Evolutionary conservation across 2,113 vertebrate species (phyloP), one percentile per base, ranked within the genome.

Genomic region (Ivindomyrus marchei): DNA sequence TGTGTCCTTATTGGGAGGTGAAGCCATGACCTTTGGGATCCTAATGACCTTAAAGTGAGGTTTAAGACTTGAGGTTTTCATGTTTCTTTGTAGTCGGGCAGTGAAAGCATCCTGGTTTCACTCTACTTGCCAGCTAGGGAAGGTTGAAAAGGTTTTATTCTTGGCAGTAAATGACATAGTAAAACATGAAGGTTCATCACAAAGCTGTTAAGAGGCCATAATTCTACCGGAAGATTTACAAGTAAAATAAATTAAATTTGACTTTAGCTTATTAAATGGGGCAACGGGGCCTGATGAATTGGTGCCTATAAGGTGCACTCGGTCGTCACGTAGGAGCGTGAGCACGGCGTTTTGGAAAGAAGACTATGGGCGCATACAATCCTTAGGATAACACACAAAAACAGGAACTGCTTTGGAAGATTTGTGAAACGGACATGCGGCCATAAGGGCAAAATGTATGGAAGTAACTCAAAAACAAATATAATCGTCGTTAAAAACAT

Each of bases 201-300:
- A 86, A 49, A 86, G 84, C 24, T 49, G 45, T 47, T 49, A 27
- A 86, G 84, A 6, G 84, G n/a, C 84, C 21, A 86, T 86, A 50
- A 86, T 13, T 86, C 45, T 50, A 86, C 11, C 8, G 5, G 47
- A 50, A 86, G 42, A 50, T 86, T 47, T 49, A 86, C 21, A 27
- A 86, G 47, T n/a, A 47, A 86, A 86, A 86, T 27, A 86, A 86
- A 86, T 86, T 45, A 86, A 49, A 49, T 86, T 86, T 86, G 24
- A 86, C 84, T 86, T 49, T 27, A 49, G 83, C 83, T 85, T 45
- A 85, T 86, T 86, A 86, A 47, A 47, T 2, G 45, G 47, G 45
- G 49, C 84, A 50, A 86, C n/a, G n/a, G 45, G n/a, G 11, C 10
- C 24, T 86, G 84, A 86, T 49, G 47, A 86, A 86, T 50, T 21